Conservation (phyloP, 2,888 invertebrate genomes). For the Achlya flavicornis region DNA sequence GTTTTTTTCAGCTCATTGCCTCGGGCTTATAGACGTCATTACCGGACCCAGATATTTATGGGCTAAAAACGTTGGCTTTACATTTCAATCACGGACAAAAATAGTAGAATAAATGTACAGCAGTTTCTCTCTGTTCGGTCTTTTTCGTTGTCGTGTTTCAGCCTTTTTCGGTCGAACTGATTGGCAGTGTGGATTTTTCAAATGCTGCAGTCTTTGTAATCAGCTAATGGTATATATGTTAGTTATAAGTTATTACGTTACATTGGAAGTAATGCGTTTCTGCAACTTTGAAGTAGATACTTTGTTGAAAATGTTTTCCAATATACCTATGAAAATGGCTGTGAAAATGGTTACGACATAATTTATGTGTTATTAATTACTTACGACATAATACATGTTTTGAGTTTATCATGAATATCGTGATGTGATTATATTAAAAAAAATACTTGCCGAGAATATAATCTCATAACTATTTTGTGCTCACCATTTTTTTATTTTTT, state of each 20-base stretch:
- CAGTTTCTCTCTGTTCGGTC: slow-evolving; percentile 29
- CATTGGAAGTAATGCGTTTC: not conserved
- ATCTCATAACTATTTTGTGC: too few relatives aligned
- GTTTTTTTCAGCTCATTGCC: slow-evolving; percentile 77
- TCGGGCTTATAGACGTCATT: slow-evolving; percentile 73
- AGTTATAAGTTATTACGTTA: not conserved
- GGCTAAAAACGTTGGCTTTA: slow-evolving; percentile 62
- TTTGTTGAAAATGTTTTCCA: not conserved
- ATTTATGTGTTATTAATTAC: slow-evolving; percentile 1
- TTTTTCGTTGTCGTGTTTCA: slow-evolving; percentile 10
- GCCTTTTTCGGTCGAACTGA: slow-evolving; percentile 11
- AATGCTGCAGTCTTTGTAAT: not conserved
- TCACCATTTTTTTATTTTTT: too few relatives aligned
- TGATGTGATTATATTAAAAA: not conserved
- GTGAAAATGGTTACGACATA: not conserved
- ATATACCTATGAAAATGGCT: not conserved
- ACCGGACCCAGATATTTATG: slow-evolving; percentile 74
- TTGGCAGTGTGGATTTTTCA: slow-evolving; percentile 15
- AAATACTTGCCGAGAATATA: too few relatives aligned
- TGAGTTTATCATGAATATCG: not conserved
- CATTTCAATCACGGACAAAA: slow-evolving; percentile 70
- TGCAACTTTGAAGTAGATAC: not conserved
- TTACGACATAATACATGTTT: not conserved
- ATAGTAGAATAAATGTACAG: slow-evolving; percentile 41
- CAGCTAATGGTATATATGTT: not conserved